A percentile compares a stretch with the other conserved stretches of the same genome.
Evolutionary conservation across 2,888 invertebrate species (phyloP).

Genomic region (Spilosoma lubricipeda): DNA sequence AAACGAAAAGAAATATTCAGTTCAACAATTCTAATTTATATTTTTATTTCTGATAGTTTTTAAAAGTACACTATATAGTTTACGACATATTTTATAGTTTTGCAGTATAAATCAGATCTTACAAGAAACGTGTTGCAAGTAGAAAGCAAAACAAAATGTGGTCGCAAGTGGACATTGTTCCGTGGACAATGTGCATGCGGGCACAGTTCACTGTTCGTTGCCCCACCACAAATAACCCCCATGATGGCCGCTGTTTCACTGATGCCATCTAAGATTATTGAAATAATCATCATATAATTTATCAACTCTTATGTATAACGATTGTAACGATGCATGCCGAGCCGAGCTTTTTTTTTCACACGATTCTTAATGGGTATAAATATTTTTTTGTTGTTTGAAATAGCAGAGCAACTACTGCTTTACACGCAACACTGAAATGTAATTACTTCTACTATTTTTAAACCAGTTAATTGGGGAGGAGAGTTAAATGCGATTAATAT

Average conservation of each 20-base stretch:
- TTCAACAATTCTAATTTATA: not conserved
- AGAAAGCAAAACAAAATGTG: conserved; percentile 52
- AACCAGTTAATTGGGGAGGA: not conserved
- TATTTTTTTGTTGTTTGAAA: not conserved
- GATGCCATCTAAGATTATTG: conserved; percentile 74
- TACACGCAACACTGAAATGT: not conserved
- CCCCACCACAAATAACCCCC: conserved; percentile 77
- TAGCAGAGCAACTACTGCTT: not conserved
- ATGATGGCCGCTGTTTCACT: conserved; percentile 57
- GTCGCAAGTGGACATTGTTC: conserved; percentile 69
- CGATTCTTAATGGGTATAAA: conserved; percentile 6
- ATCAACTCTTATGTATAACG: conserved; percentile 41
- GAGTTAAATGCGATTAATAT: not conserved
- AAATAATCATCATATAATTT: conserved; percentile 66
- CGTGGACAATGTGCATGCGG: conserved; percentile 78
- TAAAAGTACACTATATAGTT: not conserved
- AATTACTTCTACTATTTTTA: not conserved
- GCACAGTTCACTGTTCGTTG: conserved; percentile 71
- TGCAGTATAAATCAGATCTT: conserved; percentile 39
- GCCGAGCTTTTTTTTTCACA: conserved; percentile 28
- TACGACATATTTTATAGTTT: conserved; percentile 10
- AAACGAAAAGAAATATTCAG: not conserved
- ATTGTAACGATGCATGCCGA: conserved; percentile 22
- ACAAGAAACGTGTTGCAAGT: conserved; percentile 46
- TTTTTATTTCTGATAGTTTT: not conserved